Conservation (phyloP, 2,797 vertebrate species). For the Apogon talboti region DNA sequence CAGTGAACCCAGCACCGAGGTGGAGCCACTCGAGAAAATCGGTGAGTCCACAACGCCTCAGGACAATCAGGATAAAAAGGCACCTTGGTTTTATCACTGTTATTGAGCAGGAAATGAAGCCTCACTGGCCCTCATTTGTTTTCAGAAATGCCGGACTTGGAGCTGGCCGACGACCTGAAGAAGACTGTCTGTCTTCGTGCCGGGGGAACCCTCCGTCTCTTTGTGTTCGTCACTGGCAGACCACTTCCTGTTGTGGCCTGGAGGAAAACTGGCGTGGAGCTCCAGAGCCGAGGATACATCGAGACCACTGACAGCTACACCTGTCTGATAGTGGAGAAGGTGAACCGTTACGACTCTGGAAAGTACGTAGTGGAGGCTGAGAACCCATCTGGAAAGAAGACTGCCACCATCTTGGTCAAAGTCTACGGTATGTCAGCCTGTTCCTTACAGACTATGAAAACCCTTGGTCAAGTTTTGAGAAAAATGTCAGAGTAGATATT, state of each 20-base stretch:
- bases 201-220: constrained; percentile 92
- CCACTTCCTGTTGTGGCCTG: constrained; percentile 91
- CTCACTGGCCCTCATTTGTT: too few species aligned
- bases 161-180: constrained; percentile 94
- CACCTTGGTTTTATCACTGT: too few species aligned
- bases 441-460: not conserved
- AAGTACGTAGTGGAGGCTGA: constrained; percentile 98
- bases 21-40: constrained; percentile 91
- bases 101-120: too few species aligned
- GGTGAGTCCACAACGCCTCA: constrained; percentile 80
- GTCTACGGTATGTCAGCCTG: constrained; percentile 89
- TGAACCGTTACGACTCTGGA: constrained; percentile 95
- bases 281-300: constrained; percentile 91
- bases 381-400: constrained; percentile 98
- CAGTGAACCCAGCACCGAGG: constrained; percentile 90
- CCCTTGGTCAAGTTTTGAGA: not conserved
- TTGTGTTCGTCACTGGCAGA: constrained; percentile 91
- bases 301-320: constrained; percentile 94
- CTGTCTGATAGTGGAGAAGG: constrained; percentile 92
- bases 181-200: constrained; percentile 95
- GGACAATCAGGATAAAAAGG: too few species aligned
- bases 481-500: not conserved
- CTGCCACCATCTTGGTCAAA: constrained; percentile 92
- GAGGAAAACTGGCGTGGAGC: constrained; percentile 94
- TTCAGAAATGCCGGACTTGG: constrained; percentile 96